phyloP scores from a whole-genome alignment of 2,113 vertebrate genomes.

The Axis porcinus region DNA sequence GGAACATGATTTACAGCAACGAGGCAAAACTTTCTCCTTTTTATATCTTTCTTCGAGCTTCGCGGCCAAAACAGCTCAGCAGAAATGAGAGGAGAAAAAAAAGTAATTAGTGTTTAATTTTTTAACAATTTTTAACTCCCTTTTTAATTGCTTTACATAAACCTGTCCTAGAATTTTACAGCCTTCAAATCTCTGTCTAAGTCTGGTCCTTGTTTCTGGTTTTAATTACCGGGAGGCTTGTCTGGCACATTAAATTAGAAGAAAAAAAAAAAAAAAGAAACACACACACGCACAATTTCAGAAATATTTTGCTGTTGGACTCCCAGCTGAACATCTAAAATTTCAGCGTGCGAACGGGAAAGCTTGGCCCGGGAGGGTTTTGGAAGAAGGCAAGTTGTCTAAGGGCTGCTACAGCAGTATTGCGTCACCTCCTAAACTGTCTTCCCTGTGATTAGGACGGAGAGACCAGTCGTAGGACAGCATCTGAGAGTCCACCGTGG shows the following conservation, averaged over 20 bases:
- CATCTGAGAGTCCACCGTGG: rapidly evolving
- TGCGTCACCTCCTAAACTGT: neutral
- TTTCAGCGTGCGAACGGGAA: neutral
- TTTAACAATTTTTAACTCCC: slow-evolving; percentile 83
- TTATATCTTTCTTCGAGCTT: slow-evolving; percentile 70
- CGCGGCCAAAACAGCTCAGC: slow-evolving; percentile 71
- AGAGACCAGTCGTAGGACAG: neutral
- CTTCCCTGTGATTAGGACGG: neutral
- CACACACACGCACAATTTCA: neutral
- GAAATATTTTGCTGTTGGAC: slow-evolving; percentile 68
- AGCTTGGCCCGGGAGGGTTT: neutral
- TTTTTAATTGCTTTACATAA: slow-evolving; percentile 86
- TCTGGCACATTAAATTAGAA: slow-evolving; percentile 78
- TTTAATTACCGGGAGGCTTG: slow-evolving; percentile 82
- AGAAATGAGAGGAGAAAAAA: slow-evolving; percentile 64
- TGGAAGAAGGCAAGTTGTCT: neutral
- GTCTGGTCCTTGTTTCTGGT: slow-evolving; percentile 80
- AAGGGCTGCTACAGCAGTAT: rapidly evolving
- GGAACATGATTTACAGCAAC: slow-evolving; percentile 72
- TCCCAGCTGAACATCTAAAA: slow-evolving; percentile 46
- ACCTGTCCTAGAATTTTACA: slow-evolving; percentile 86
- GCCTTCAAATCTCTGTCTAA: slow-evolving; percentile 78
- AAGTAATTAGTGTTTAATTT: slow-evolving; percentile 86
- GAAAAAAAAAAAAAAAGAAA: neutral
- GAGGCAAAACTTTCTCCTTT: slow-evolving; percentile 61